These are phyloP conservation scores for Propsilocerus akamusi DNA, from an alignment of 1,140 invertebrate genomes.

Conservation along the genomic window DNA sequence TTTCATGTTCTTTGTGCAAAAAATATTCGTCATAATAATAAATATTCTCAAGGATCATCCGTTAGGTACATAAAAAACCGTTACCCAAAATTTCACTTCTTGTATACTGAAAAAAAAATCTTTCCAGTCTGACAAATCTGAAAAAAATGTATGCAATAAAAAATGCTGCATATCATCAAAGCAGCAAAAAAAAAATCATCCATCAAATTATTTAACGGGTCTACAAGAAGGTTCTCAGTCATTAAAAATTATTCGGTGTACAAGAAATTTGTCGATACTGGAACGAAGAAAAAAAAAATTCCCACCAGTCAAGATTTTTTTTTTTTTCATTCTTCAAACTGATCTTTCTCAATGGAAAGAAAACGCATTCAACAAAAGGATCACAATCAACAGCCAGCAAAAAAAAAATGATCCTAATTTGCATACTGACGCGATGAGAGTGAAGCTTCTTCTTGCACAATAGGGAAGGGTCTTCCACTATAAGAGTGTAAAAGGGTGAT, in stretches of 20 bases:
- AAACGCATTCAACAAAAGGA: too few species aligned
- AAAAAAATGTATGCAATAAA: neutral
- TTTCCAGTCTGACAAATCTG: neutral
- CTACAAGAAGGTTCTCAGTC: neutral
- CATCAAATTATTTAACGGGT: neutral
- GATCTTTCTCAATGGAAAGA: too few species aligned
- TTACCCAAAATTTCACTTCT: too few species aligned
- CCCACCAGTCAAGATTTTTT: neutral
- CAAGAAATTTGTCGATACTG: neutral
- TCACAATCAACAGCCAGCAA: neutral
- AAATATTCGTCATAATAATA: too few species aligned
- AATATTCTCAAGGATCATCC: too few species aligned
- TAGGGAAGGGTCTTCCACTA: neutral
- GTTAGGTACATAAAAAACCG: too few species aligned
- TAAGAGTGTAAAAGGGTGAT: neutral
- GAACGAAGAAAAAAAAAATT: neutral
- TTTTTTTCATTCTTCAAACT: neutral
- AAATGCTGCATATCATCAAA: neutral
- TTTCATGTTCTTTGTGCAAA: too few species aligned
- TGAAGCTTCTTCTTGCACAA: neutral
- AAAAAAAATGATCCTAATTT: constrained; percentile 2
- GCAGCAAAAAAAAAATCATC: neutral
- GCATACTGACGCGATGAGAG: constrained; percentile 2
- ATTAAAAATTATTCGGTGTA: neutral
- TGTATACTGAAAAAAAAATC: neutral